Conservation (phyloP, 2,113 vertebrate genomes). For the Myrmecophaga tridactyla region DNA sequence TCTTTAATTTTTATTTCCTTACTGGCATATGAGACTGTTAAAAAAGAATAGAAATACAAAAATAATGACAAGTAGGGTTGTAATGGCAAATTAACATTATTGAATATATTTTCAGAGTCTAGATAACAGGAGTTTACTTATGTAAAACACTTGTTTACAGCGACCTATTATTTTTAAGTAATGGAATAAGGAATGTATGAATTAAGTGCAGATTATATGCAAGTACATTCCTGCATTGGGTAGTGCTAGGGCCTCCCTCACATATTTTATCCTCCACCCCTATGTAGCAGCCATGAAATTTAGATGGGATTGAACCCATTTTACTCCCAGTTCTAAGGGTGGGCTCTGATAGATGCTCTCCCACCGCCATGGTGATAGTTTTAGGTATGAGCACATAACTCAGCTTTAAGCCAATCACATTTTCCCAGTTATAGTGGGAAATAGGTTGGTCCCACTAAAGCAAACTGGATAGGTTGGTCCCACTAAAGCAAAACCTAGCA, state of each 20-base stretch:
- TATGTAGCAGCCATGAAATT: not conserved
- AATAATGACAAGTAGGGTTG: not conserved
- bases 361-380: not conserved
- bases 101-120: constrained; percentile 24
- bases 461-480: not conserved
- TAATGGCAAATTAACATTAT: constrained; percentile 18
- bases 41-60: constrained; percentile 13
- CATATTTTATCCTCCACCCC: not conserved
- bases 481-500: not conserved
- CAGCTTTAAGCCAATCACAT: not conserved
- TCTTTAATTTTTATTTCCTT: not conserved
- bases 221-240: not conserved
- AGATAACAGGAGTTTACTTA: not conserved
- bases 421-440: not conserved
- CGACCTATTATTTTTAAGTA: not conserved
- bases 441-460: not conserved
- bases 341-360: not conserved
- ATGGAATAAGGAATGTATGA: not conserved
- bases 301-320: not conserved
- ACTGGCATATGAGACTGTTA: not conserved
- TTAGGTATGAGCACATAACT: not conserved
- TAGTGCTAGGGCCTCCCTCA: not conserved
- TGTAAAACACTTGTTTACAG: not conserved
- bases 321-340: not conserved
- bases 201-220: not conserved